Base-by-base conservation (phyloP, 2,797 vertebrate genomes). In the Linurgus olivaceus region DNA sequence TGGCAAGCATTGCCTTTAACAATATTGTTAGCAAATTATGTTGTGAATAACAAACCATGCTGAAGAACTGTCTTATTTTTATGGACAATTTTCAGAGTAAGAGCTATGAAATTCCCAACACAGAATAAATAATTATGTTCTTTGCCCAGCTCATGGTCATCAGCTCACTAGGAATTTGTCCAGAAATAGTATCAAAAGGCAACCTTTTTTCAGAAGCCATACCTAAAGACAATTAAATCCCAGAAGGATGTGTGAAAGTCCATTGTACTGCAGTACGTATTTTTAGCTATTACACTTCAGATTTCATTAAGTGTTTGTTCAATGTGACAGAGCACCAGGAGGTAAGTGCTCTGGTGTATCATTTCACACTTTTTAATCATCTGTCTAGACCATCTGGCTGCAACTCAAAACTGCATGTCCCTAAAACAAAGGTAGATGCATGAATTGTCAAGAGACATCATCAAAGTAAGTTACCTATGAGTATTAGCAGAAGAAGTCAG, bases 331-430 rank as follows among this genome's bases (percentile, higher is more conserved):
- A 62, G n/a, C 87, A 95, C 76, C 79, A 83, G 93, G 81, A 90
- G 38, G 47, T 47, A 70, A 94, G 68, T 65, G 25, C 63, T 91
- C 75, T 71, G 25, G 65, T 93, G 71, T 54, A 84, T 72, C 14
- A 65, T 71, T 93, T 83, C n/a, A 38, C 91, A 77, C 15, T 68
- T 90, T 61, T 83, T 93, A 54, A 94, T 95, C 80, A 88, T 86
- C 86, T 95, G 86, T 92, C 90, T 82, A 78, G 88, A 90, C 92
- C 88, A 92, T 93, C 94, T 96, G 95, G 83, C 90, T 93, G 61
- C 59, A 79, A 48, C n/a, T 90, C 80, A 88, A 86, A 66, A 42
- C 76, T 84, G 48, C 26, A 35, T 40, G 74, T 50, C 14, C 48
- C 83, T 85, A 75, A 88, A 88, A 88, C 48, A 86, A 92, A 92